Base-by-base conservation (phyloP, 2,888 invertebrate genomes). In the Cheilosia impressa region DNA sequence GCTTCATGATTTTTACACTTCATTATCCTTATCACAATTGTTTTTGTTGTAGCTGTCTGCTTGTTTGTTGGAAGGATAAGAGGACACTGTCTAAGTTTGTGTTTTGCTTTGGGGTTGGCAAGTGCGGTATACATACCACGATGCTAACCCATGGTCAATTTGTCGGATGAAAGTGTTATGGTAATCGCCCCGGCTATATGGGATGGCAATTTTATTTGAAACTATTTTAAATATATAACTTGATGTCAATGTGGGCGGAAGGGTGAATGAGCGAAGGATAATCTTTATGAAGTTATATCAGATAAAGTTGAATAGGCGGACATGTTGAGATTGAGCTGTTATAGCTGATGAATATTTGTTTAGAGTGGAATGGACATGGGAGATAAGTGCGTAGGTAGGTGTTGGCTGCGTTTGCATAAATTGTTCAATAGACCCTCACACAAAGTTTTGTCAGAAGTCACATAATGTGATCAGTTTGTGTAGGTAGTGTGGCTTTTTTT, bases 1-100 rank as follows among this genome's bases (percentile, higher is more conserved):
- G 71, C 77, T 82, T 82, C 65, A 82, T 82, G 82, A 82, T 82
- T 77, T 82, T 77, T 77, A 72, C 82, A 82, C 82, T 82, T 82
- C 76, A 82, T 82, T 82, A 82, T 82, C 58, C 82, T 72, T 82
- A 77, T 82, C 82, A 60, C 24, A 71, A 66, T 71, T 80, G 47
- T 53, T 73, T 72, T 45, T 62, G 60, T n/a, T 69, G 31, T 22
- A 57, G 55, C 9, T 38, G 58, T 24, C 24, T 50, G 45, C 5
- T 50, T 24, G 47, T 31, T 17, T 27, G 66, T 38, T 4, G 22
- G 34, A 38, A 60, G 66, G 76, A 75, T 47, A 55, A 55, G 41
- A 38, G 47, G 75, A 22, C 19, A 57, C 43, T 41, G 19, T 31
- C 5, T 45, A 27, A 10, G 22, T 22, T 22, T 19, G 55, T 55